These are phyloP conservation scores for Harpagoxenus sublaevis DNA, from an alignment of 2,888 invertebrate genomes.

Conservation along the genomic window DNA sequence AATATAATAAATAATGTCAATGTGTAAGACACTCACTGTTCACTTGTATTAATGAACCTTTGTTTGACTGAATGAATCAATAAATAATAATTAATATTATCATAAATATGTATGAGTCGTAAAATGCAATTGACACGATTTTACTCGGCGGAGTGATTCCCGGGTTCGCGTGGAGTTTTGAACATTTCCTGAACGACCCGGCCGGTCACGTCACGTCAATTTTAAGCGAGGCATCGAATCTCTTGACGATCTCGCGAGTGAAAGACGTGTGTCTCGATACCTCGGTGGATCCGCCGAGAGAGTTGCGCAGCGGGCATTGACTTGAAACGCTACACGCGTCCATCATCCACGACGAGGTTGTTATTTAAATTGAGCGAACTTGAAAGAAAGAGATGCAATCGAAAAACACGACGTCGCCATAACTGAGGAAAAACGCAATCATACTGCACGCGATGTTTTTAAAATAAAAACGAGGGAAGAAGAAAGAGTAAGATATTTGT, in stretches of 20 bases:
- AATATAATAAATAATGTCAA: neutral
- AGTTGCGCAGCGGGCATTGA: conserved; percentile 50
- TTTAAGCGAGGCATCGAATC: neutral
- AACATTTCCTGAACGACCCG: neutral
- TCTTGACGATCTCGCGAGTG: conserved; percentile 24
- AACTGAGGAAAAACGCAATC: conserved; percentile 25
- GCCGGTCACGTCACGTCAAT: neutral
- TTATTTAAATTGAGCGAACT: conserved; percentile 38
- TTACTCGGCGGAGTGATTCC: neutral
- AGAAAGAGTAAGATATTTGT: neutral
- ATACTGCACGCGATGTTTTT: neutral
- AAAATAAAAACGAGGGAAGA: neutral
- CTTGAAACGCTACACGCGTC: conserved; percentile 28
- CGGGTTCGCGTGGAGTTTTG: neutral
- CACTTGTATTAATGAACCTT: neutral
- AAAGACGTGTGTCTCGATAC: conserved; percentile 27
- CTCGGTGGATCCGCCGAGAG: conserved; percentile 34
- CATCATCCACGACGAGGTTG: conserved; percentile 18
- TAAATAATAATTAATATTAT: neutral
- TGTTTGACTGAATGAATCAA: neutral
- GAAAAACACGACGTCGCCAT: neutral
- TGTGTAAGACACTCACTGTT: no score
- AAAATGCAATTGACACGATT: neutral
- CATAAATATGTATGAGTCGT: neutral
- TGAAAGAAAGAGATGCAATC: conserved; percentile 1